Evolutionary conservation across 2,797 vertebrate species (phyloP).

Genomic region (Emydoidea blandingii): DNA sequence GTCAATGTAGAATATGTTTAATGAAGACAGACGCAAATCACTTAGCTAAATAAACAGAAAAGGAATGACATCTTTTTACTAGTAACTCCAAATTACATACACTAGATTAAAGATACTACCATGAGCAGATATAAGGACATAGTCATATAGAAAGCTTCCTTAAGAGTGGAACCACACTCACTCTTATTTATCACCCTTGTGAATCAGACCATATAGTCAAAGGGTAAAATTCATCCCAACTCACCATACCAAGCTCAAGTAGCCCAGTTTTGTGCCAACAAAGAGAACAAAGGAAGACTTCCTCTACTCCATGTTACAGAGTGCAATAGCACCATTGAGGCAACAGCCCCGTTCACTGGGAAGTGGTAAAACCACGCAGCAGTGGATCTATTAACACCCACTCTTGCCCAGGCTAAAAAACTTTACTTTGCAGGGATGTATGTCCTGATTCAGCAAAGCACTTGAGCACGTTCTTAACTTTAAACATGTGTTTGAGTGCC

Average conservation of each 20-base stretch:
- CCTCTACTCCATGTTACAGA: background rate
- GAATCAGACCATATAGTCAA: background rate
- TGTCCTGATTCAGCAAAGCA: background rate
- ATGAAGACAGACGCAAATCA: background rate
- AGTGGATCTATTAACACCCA: background rate
- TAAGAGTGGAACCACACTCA: background rate
- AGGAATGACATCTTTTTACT: background rate
- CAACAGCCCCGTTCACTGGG: background rate
- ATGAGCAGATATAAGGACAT: background rate
- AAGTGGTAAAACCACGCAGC: background rate
- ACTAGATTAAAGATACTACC: background rate
- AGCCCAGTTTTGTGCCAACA: no score
- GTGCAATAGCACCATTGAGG: background rate
- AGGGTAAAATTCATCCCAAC: background rate
- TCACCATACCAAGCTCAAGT: background rate
- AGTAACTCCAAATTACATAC: background rate
- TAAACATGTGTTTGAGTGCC: background rate
- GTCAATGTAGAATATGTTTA: background rate
- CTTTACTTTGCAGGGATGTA: background rate
- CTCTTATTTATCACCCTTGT: background rate
- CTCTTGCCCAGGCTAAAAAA: background rate
- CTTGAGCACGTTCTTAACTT: background rate
- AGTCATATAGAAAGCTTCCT: background rate
- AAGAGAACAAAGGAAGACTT: background rate
- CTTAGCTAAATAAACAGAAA: background rate